Evolutionary conservation across 2,113 vertebrate genomes (phyloP).

Genomic region (Scartelaos histophorus): DNA sequence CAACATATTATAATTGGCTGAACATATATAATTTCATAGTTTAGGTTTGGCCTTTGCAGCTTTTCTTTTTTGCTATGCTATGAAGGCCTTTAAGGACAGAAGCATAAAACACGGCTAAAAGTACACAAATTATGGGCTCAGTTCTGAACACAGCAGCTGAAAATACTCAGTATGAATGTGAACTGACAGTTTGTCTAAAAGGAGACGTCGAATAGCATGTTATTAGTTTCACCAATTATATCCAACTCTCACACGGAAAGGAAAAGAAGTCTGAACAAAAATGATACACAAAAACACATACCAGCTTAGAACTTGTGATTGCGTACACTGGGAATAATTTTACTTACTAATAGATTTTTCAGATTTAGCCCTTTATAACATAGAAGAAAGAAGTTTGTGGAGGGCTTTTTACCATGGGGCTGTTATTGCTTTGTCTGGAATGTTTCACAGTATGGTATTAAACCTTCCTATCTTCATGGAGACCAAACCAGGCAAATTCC

Average conservation of each 20-base stretch:
- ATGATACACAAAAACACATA: background rate
- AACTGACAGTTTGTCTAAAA: slow-evolving; percentile 34
- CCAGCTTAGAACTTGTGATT: background rate
- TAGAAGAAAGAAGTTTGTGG: no score
- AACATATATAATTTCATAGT: background rate
- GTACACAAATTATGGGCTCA: slow-evolving; percentile 14
- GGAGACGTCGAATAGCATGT: slow-evolving; percentile 26
- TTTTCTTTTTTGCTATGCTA: background rate
- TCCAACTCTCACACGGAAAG: slow-evolving; percentile 21
- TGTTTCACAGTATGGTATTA: no score
- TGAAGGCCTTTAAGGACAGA: background rate
- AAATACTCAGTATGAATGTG: slow-evolving; percentile 23
- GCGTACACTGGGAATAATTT: background rate
- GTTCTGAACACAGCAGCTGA: slow-evolving; percentile 4
- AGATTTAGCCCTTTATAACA: no score
- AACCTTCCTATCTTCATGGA: no score
- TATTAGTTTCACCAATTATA: slow-evolving; percentile 38
- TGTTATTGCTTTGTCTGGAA: no score
- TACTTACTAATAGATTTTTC: no score
- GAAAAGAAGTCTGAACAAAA: slow-evolving; percentile 5
- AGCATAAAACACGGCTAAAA: background rate
- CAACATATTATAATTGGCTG: background rate
- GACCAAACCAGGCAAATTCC: no score
- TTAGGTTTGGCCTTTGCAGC: background rate
- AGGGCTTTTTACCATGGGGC: no score